A percentile compares a stretch with the other conserved stretches of the same genome.
phyloP scores from a whole-genome alignment of 1,140 invertebrate genomes.

The Neodiprion lecontei region DNA sequence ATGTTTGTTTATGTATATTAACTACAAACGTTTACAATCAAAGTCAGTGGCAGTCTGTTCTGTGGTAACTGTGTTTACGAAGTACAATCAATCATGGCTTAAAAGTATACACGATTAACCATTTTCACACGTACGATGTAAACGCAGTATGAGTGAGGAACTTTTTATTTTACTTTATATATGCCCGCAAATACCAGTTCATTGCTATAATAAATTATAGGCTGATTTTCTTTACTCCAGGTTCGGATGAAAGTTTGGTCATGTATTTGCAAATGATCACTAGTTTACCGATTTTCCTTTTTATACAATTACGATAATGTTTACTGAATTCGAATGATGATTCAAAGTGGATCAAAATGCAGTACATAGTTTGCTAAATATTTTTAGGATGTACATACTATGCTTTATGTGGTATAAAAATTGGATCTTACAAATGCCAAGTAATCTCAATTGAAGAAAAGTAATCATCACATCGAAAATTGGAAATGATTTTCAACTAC shows the following conservation, averaged over 20 bases:
- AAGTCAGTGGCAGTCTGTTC: conserved; percentile 43
- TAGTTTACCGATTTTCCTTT: not conserved
- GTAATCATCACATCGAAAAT: not conserved
- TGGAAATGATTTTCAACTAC: not conserved
- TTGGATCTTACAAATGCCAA: not conserved
- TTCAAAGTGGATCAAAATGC: not conserved
- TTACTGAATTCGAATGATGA: not conserved
- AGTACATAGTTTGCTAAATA: not conserved
- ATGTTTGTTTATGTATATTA: not conserved
- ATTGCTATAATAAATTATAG: not conserved
- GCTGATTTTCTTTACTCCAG: conserved; percentile 3
- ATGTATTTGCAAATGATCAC: too few species aligned
- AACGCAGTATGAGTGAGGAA: conserved; percentile 36
- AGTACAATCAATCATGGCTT: conserved; percentile 20
- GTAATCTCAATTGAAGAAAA: not conserved
- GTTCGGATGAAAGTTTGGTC: not conserved
- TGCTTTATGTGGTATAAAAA: not conserved
- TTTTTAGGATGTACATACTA: not conserved
- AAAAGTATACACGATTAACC: not conserved
- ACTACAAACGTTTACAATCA: conserved; percentile 32
- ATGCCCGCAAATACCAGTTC: conserved; percentile 1
- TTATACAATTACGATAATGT: not conserved
- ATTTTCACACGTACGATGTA: conserved; percentile 24
- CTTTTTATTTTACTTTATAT: conserved; percentile 20
- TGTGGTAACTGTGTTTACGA: conserved; percentile 25